These are phyloP conservation scores for Sepiola atlantica DNA, from an alignment of 2,888 invertebrate species.

Conservation along the genomic window DNA sequence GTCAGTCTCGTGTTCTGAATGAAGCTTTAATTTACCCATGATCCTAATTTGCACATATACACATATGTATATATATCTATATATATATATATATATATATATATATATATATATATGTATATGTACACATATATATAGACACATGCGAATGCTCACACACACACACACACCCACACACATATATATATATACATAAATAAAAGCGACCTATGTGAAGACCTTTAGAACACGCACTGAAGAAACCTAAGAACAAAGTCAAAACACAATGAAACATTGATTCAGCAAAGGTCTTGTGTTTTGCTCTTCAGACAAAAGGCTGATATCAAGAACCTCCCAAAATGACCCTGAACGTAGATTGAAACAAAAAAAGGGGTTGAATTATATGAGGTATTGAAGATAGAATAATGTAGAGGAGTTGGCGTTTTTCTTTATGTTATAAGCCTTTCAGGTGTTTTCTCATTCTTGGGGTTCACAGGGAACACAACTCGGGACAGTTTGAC, in stretches of 20 bases:
- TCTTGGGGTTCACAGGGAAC: background rate
- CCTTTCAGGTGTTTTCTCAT: background rate
- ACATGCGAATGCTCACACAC: too few relatives aligned
- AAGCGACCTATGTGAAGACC: background rate
- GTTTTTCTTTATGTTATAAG: background rate
- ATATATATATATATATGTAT: background rate
- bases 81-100: background rate
- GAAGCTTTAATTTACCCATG: background rate
- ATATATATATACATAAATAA: background rate
- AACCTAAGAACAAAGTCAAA: background rate
- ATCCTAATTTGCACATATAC: background rate
- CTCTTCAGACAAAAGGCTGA: background rate
- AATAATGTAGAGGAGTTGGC: background rate
- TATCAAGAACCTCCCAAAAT: too few relatives aligned
- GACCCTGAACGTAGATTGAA: background rate
- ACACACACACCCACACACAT: too few relatives aligned
- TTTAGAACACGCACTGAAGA: background rate
- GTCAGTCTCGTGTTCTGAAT: background rate
- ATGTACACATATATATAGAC: background rate
- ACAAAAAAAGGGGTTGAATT: background rate
- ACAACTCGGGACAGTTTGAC: background rate
- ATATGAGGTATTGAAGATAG: background rate
- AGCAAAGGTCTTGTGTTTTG: conserved; percentile 13
- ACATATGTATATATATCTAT: background rate
- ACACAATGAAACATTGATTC: background rate